Percentiles rank a stretch among this genome's conserved stretches.
These are phyloP conservation scores for Toxostoma redivivum DNA, from an alignment of 2,113 vertebrate genomes.

Conservation along the genomic window DNA sequence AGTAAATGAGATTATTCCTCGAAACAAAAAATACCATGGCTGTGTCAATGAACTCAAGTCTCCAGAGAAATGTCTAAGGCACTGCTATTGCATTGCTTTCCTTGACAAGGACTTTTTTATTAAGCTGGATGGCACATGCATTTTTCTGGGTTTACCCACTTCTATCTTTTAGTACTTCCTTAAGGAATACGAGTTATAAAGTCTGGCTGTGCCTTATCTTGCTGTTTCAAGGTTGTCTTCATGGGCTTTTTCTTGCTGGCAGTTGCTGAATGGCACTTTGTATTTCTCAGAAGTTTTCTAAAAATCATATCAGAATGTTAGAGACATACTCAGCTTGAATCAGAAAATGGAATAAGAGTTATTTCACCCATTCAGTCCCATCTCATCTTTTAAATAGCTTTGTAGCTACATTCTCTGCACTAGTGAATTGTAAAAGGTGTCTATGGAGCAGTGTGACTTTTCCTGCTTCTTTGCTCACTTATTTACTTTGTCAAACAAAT, in stretches of 20 bases:
- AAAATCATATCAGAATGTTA: neutral
- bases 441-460: neutral
- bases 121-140: neutral
- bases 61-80: neutral
- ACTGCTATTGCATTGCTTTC: neutral
- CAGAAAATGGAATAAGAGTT: neutral
- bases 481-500: neutral
- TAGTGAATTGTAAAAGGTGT: neutral
- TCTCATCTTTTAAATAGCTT: neutral
- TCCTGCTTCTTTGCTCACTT: neutral
- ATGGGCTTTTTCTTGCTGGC: neutral
- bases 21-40: neutral
- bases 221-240: neutral
- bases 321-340: neutral
- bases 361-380: neutral
- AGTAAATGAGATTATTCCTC: neutral
- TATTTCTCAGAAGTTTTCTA: neutral
- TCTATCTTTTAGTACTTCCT: neutral
- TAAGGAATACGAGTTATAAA: neutral
- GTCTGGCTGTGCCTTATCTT: neutral
- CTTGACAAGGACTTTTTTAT: neutral
- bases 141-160: neutral
- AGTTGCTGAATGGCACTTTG: neutral
- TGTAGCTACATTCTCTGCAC: neutral
- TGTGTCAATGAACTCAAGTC: accelerated